Percentiles rank a stretch among this genome's conserved stretches.
Evolutionary conservation across 2,113 vertebrate genomes (phyloP).

Genomic region (Dicaeum eximium): DNA sequence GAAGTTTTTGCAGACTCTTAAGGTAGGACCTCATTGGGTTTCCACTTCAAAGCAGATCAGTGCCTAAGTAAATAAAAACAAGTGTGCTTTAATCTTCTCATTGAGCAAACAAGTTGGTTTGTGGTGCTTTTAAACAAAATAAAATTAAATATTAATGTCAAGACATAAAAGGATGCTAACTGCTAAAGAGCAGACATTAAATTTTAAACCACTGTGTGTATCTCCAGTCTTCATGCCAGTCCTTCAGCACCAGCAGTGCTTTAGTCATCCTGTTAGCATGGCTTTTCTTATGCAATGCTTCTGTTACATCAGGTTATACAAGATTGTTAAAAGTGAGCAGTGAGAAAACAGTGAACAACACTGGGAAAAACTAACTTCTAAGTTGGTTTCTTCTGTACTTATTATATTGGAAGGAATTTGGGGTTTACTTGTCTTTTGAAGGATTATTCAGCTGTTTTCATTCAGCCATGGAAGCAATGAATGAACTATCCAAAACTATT

Average conservation of each 20-base stretch:
- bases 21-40: conserved; percentile 72
- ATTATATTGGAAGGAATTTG: background rate
- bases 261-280: background rate
- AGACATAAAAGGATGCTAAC: conserved; percentile 21
- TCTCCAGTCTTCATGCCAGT: background rate
- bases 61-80: conserved; percentile 30
- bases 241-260: background rate
- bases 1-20: conserved; percentile 89
- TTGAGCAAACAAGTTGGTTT: conserved; percentile 24
- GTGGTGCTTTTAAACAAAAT: conserved; percentile 45
- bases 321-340: background rate
- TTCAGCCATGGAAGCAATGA: background rate
- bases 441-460: background rate
- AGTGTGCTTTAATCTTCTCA: conserved; percentile 40
- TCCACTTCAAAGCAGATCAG: conserved; percentile 6
- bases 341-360: background rate
- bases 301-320: background rate
- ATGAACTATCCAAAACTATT: background rate
- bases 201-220: background rate
- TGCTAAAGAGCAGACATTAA: conserved; percentile 25
- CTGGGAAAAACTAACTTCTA: background rate
- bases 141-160: conserved; percentile 48
- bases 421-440: background rate
- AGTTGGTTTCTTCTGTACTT: background rate
- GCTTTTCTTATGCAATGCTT: background rate